Base-by-base conservation (phyloP, 2,113 vertebrate species). In the Uropsilus gracilis region DNA sequence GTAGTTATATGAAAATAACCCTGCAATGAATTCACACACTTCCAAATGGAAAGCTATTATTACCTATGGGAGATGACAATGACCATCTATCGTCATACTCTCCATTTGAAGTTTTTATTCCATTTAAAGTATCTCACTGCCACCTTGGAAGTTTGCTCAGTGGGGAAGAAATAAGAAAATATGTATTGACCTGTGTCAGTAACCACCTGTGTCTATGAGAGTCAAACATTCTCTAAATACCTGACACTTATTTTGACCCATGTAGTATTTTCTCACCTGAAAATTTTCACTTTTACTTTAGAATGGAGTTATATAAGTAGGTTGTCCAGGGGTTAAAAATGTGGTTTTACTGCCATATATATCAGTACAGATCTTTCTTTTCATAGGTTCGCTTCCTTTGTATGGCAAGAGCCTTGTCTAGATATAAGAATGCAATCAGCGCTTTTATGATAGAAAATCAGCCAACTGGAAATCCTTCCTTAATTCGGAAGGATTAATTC, bases 381-480 rank as follows among this genome's bases (percentile, higher is more conserved):
- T 95, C 57, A 94, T 50, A 96, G 37, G 61, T 92, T 57, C 93
- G 71, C 46, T 97, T 96, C 97, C 97, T 96, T 96, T 97, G 42
- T 95, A 93, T 94, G 91, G 61, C 89, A 97, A 95, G 89, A 88
- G 71, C 90, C 55, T 88, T 96, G 93, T 91, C 86, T 22, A 0
- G 71, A 90, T 89, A 95, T 12, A 96, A 97, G 91, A 98, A 97
- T 95, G 80, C 78, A 89, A 90, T 85, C 84, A 94, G 96, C 97
- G 94, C 78, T 94, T 97, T 97, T 95, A 94, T 96, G 94, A 92
- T 76, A 82, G 90, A 97, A 97, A 97, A 96, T 26, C 94, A 98
- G 91, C 97, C 95, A 97, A 98, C 93, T 98, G 96, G 96, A 98
- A 98, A 98, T 97, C 90, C 95, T 98, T 98, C 94, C 97, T 98